phyloP scores from a whole-genome alignment of 2,888 invertebrate species.

The Keiferia lycopersicella region DNA sequence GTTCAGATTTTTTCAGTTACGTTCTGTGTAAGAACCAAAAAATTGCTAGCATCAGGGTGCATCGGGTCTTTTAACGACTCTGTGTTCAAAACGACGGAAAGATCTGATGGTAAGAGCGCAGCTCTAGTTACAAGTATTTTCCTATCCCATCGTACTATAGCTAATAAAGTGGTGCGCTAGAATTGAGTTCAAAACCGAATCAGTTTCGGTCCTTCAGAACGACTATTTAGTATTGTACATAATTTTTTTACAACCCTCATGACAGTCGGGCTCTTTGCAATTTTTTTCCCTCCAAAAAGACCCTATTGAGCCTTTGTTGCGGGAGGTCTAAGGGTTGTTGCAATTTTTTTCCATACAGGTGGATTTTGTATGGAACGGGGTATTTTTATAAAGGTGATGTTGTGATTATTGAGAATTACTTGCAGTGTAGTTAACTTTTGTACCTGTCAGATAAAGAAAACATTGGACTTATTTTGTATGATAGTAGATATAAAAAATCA shows the following conservation, averaged over 20 bases:
- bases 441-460: background rate
- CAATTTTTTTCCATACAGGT: slow-evolving; percentile 47
- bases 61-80: too few species aligned
- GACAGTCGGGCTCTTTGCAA: slow-evolving; percentile 63
- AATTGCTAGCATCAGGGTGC: too few species aligned
- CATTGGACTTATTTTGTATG: background rate
- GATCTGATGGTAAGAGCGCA: too few species aligned
- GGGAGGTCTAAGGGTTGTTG: slow-evolving; percentile 62
- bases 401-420: slow-evolving; percentile 9
- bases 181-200: background rate
- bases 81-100: too few species aligned
- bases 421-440: background rate
- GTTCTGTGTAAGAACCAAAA: too few species aligned
- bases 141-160: too few species aligned
- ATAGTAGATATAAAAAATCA: too few species aligned
- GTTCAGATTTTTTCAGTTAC: too few species aligned
- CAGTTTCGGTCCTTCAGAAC: slow-evolving; percentile 34
- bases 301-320: slow-evolving; percentile 59
- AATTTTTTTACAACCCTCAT: slow-evolving; percentile 58
- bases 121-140: too few species aligned
- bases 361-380: slow-evolving; percentile 36
- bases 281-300: slow-evolving; percentile 55
- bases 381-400: slow-evolving; percentile 22
- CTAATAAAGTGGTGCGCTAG: background rate
- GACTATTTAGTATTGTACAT: slow-evolving; percentile 54